phyloP scores from a whole-genome alignment of 2,888 invertebrate species.

The Agrotis exclamationis region DNA sequence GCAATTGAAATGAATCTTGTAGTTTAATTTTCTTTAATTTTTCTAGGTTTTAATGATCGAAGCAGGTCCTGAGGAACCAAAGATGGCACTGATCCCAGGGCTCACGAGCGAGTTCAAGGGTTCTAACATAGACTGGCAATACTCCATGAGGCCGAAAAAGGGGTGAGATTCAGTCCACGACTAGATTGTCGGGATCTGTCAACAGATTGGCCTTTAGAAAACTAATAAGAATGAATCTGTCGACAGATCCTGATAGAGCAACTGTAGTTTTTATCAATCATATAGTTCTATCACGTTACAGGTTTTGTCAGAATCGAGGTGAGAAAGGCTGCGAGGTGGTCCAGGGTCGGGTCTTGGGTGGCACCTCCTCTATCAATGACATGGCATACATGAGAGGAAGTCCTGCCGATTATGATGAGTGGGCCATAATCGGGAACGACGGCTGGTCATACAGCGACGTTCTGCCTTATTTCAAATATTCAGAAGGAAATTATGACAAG shows the following conservation, averaged over 20 bases:
- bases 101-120: constrained; percentile 86
- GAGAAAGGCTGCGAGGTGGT: constrained; percentile 84
- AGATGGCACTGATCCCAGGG: constrained; percentile 85
- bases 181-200: constrained; percentile 57
- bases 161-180: constrained; percentile 75
- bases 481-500: constrained; percentile 88
- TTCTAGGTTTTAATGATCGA: constrained; percentile 82
- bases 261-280: constrained; percentile 70
- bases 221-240: constrained; percentile 48
- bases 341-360: constrained; percentile 86
- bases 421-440: constrained; percentile 85
- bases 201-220: constrained; percentile 48
- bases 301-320: constrained; percentile 84
- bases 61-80: constrained; percentile 86
- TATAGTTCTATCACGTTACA: constrained; percentile 75
- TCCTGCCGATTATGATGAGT: constrained; percentile 87
- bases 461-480: constrained; percentile 87
- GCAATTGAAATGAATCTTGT: background rate
- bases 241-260: constrained; percentile 56
- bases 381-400: constrained; percentile 88
- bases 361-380: constrained; percentile 85
- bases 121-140: constrained; percentile 85
- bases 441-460: constrained; percentile 85
- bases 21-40: background rate
- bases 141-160: constrained; percentile 84